A percentile compares a stretch with the other conserved stretches of the same genome.
Evolutionary conservation across 1,140 invertebrate genomes (phyloP).

Genomic region (Andricus grossulariae): DNA sequence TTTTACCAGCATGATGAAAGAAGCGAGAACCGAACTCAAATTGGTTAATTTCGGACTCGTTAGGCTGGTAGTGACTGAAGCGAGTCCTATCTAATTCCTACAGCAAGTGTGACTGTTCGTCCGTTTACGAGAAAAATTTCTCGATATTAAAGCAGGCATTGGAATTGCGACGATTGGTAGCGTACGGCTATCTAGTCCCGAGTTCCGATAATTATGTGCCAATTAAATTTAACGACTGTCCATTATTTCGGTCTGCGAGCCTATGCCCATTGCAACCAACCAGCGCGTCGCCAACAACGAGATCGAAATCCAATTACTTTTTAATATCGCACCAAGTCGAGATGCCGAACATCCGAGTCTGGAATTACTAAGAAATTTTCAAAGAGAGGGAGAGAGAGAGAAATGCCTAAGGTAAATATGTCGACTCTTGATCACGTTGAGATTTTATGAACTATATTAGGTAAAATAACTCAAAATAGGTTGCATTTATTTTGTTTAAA

Average conservation of each 20-base stretch:
- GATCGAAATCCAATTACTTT: slow-evolving; percentile 68
- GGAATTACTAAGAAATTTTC: too few relatives aligned
- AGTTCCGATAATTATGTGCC: slow-evolving; percentile 66
- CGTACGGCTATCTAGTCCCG: slow-evolving; percentile 48
- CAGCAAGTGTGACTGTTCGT: background rate
- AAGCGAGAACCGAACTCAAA: slow-evolving; percentile 34
- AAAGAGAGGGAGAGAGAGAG: too few relatives aligned
- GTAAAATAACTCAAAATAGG: too few relatives aligned
- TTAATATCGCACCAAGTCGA: slow-evolving; percentile 57
- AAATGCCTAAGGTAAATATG: too few relatives aligned
- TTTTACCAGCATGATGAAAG: background rate
- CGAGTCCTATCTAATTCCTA: slow-evolving; percentile 33
- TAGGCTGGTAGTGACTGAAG: slow-evolving; percentile 39
- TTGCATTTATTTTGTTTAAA: too few relatives aligned
- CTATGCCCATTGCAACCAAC: slow-evolving; percentile 20
- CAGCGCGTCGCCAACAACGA: slow-evolving; percentile 56
- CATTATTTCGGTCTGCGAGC: slow-evolving; percentile 62
- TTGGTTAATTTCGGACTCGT: slow-evolving; percentile 48
- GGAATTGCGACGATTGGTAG: slow-evolving; percentile 56
- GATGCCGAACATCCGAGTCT: too few relatives aligned
- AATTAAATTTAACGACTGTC: slow-evolving; percentile 71
- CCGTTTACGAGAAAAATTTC: slow-evolving; percentile 5
- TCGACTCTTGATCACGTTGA: too few relatives aligned
- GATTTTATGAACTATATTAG: too few relatives aligned
- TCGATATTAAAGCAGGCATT: slow-evolving; percentile 62